Evolutionary conservation across 2,113 vertebrate genomes (phyloP).

Genomic region (Abramis brama): DNA sequence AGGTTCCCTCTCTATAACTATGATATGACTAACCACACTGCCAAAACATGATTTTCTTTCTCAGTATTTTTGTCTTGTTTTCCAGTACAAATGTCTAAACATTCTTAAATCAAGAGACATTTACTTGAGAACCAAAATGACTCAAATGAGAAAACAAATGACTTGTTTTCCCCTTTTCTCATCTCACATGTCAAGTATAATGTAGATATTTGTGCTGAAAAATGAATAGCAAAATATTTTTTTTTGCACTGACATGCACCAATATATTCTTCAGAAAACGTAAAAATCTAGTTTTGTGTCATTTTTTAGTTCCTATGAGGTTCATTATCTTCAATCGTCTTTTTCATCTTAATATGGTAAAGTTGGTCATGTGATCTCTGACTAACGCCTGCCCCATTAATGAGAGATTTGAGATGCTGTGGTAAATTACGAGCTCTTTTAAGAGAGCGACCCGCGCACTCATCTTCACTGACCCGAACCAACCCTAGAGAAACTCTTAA

Average conservation of each 20-base stretch:
- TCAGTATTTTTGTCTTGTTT: too few species aligned
- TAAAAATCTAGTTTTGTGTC: neutral
- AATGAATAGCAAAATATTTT: neutral
- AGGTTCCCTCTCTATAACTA: too few species aligned
- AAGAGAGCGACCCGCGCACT: neutral
- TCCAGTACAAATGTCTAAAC: too few species aligned
- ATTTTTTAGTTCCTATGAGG: too few species aligned
- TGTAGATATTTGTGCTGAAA: neutral
- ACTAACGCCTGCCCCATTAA: neutral
- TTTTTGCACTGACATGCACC: neutral
- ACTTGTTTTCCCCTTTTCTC: neutral
- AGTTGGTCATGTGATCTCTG: neutral
- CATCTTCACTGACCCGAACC: neutral
- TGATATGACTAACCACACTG: too few species aligned
- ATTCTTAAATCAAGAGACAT: too few species aligned
- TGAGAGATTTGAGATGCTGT: neutral
- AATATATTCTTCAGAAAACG: neutral
- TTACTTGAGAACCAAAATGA: too few species aligned
- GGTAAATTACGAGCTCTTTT: neutral
- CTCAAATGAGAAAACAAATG: too few species aligned
- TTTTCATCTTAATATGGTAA: neutral
- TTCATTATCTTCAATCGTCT: neutral
- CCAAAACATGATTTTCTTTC: too few species aligned
- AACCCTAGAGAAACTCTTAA: constrained; percentile 37
- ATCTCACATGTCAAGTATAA: neutral